phyloP scores from a whole-genome alignment of 2,113 vertebrate genomes.

The Melierax canorus region DNA sequence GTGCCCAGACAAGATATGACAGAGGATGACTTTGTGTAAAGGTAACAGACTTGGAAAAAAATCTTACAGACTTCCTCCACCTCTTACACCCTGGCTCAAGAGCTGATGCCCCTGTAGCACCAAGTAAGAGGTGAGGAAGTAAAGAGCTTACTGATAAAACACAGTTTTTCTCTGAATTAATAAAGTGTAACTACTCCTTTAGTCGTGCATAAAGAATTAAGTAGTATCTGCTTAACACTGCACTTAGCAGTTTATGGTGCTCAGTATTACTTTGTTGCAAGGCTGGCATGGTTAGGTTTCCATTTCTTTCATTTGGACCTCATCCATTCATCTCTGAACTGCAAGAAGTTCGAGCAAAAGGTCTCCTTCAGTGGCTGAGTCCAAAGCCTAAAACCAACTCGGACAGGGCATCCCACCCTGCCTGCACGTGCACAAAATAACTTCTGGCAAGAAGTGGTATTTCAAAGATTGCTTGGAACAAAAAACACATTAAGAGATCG shows the following conservation, averaged over 20 bases:
- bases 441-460: background rate
- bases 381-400: background rate
- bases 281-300: background rate
- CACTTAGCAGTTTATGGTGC: background rate
- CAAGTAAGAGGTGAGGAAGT: background rate
- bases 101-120: background rate
- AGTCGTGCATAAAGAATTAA: background rate
- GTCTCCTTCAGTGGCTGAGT: background rate
- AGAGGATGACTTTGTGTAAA: background rate
- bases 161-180: background rate
- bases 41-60: background rate
- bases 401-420: background rate
- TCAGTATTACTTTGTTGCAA: background rate
- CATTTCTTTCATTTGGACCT: background rate
- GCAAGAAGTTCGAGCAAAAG: background rate
- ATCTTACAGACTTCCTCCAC: accelerated
- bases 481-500: background rate
- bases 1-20: background rate
- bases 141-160: background rate
- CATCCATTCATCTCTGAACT: background rate
- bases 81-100: background rate
- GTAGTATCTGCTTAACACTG: background rate
- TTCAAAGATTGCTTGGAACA: background rate
- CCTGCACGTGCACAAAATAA: accelerated
- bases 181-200: background rate